These are phyloP conservation scores for Enteromius viviparus DNA, from an alignment of 2,797 vertebrate genomes.

Conservation along the genomic window DNA sequence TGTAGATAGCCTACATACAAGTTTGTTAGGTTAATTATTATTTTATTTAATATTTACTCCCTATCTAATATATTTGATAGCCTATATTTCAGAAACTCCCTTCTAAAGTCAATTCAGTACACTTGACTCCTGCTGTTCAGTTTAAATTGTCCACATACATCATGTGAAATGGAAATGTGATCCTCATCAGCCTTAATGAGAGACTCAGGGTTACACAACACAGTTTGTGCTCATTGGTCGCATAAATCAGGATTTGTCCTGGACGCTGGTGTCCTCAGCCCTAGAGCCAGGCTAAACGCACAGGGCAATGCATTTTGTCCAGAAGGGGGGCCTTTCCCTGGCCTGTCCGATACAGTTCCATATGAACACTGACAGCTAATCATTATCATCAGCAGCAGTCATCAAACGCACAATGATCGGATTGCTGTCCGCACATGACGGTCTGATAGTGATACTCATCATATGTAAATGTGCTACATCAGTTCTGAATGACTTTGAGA, in stretches of 20 bases:
- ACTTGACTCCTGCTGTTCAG: slow-evolving; percentile 4
- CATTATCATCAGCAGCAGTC: slow-evolving; percentile 74
- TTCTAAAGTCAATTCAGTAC: not conserved
- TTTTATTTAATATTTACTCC: not conserved
- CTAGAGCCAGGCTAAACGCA: slow-evolving; percentile 58
- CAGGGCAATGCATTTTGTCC: slow-evolving; percentile 61
- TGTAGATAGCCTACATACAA: not conserved
- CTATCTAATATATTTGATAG: too few relatives aligned
- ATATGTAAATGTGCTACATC: not conserved
- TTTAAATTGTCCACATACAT: slow-evolving; percentile 44
- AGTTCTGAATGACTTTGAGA: not conserved
- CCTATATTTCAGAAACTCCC: not conserved
- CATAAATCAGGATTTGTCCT: slow-evolving; percentile 62
- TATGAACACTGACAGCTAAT: slow-evolving; percentile 78
- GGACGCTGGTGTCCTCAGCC: slow-evolving; percentile 39
- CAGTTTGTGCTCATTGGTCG: slow-evolving; percentile 62
- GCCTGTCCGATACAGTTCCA: slow-evolving; percentile 77
- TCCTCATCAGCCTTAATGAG: slow-evolving; percentile 57
- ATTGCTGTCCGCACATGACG: slow-evolving; percentile 66
- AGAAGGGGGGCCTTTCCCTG: slow-evolving; percentile 71
- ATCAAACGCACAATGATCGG: slow-evolving; percentile 74
- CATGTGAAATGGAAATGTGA: slow-evolving; percentile 61
- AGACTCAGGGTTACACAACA: slow-evolving; percentile 68
- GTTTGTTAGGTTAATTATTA: not conserved
- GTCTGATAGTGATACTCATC: not conserved